phyloP scores from a whole-genome alignment of 2,888 invertebrate genomes.

The Tridacna crocea region DNA sequence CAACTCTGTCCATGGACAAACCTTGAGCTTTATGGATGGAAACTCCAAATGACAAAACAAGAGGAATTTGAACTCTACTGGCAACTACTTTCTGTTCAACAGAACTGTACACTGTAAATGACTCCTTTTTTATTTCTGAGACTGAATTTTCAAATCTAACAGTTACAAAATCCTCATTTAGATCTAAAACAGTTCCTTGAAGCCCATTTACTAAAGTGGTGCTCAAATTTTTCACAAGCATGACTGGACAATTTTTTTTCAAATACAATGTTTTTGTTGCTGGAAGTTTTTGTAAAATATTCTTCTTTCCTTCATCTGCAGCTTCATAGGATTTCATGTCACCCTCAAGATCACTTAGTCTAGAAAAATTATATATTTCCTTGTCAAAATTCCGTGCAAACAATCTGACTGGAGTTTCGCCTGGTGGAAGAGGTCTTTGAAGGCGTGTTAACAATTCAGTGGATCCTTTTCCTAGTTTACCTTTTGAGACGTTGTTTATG shows the following conservation, averaged over 20 bases:
- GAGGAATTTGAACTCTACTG: background rate
- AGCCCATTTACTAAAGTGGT: background rate
- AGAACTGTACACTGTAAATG: background rate
- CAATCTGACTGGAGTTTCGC: background rate
- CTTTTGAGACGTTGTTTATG: background rate
- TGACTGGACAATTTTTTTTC: background rate
- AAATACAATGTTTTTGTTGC: background rate
- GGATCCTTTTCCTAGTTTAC: background rate
- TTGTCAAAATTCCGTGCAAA: constrained; percentile 1
- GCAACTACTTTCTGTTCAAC: background rate
- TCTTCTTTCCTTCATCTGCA: background rate
- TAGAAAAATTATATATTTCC: background rate
- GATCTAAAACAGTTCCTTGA: background rate
- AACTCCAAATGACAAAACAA: background rate
- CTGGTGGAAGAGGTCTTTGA: background rate
- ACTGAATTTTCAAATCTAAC: background rate
- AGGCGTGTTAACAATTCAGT: background rate
- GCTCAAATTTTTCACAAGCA: background rate
- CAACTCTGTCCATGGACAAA: too few species aligned
- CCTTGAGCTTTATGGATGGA: too few species aligned
- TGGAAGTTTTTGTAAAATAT: background rate
- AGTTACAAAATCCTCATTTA: background rate
- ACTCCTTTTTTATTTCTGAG: background rate
- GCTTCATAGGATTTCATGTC: background rate
- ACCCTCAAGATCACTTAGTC: background rate